Conservation (phyloP, 1,140 invertebrate genomes). For the Dufourea novaeangliae region DNA sequence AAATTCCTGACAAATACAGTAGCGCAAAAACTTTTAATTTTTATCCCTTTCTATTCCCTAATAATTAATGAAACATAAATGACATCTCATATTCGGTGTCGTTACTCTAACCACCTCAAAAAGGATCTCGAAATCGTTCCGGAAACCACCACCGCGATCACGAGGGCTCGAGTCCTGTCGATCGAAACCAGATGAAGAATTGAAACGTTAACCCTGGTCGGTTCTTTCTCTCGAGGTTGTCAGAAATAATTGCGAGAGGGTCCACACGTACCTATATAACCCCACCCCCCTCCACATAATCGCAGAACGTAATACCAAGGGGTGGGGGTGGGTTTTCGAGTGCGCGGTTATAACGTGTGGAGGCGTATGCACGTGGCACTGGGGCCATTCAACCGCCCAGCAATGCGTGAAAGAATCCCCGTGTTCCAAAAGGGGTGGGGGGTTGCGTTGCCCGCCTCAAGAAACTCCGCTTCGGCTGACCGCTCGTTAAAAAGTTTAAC, state of each 20-base stretch:
- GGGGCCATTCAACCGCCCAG: constrained; percentile 43
- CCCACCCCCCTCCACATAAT: not conserved
- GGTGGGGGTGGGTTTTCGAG: constrained; percentile 25
- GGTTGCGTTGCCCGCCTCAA: constrained; percentile 46
- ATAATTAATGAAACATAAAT: too few relatives aligned
- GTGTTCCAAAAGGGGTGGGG: not conserved
- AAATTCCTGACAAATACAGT: too few relatives aligned
- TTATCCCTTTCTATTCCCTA: too few relatives aligned
- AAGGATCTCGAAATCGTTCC: too few relatives aligned
- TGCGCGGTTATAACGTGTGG: constrained; percentile 46
- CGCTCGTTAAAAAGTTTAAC: constrained; percentile 70
- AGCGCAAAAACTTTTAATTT: too few relatives aligned
- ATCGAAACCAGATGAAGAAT: too few relatives aligned
- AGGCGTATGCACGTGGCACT: constrained; percentile 51
- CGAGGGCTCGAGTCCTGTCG: too few relatives aligned
- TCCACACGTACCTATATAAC: constrained; percentile 13
- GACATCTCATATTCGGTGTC: too few relatives aligned
- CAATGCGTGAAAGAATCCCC: constrained; percentile 63
- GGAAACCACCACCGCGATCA: too few relatives aligned
- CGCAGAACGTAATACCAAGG: constrained; percentile 21
- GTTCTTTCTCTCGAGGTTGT: constrained; percentile 55
- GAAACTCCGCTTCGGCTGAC: constrained; percentile 56
- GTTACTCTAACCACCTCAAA: too few relatives aligned
- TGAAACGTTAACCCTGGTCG: not conserved
- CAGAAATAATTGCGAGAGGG: constrained; percentile 62